phyloP scores from a whole-genome alignment of 2,888 invertebrate genomes.

The Desoria tigrina region DNA sequence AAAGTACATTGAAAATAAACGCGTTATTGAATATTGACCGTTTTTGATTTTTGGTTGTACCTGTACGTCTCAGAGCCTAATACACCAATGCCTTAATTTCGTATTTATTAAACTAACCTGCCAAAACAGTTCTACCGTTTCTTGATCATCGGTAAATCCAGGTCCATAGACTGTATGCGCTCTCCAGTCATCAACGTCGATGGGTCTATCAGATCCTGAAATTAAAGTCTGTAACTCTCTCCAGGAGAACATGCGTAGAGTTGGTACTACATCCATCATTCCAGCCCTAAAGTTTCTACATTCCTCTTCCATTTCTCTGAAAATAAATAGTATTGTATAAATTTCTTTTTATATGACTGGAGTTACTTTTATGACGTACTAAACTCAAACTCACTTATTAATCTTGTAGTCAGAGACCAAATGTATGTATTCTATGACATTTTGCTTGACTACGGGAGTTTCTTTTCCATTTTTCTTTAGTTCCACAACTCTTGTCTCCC shows the following conservation, averaged over 20 bases:
- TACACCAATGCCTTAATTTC: too few relatives aligned
- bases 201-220: slow-evolving; percentile 90
- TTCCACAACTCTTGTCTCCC: slow-evolving; percentile 84
- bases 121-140: slow-evolving; percentile 88
- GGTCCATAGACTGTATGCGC: slow-evolving; percentile 85
- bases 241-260: slow-evolving; percentile 88
- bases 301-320: slow-evolving; percentile 51
- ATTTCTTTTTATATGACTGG: background rate
- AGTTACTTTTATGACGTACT: background rate
- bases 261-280: slow-evolving; percentile 83
- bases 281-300: slow-evolving; percentile 46
- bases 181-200: slow-evolving; percentile 86
- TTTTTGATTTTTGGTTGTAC: too few relatives aligned
- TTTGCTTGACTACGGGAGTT: slow-evolving; percentile 85
- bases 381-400: slow-evolving; percentile 72
- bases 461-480: slow-evolving; percentile 86
- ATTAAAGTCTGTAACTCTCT: slow-evolving; percentile 95
- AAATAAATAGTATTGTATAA: background rate
- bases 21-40: background rate
- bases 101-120: slow-evolving; percentile 58
- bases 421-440: slow-evolving; percentile 95
- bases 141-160: slow-evolving; percentile 81
- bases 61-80: background rate
- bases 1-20: background rate
- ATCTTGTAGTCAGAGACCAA: slow-evolving; percentile 93